These are phyloP conservation scores for Phyllostomus discolor DNA, from an alignment of 2,113 vertebrate species.

Conservation along the genomic window DNA sequence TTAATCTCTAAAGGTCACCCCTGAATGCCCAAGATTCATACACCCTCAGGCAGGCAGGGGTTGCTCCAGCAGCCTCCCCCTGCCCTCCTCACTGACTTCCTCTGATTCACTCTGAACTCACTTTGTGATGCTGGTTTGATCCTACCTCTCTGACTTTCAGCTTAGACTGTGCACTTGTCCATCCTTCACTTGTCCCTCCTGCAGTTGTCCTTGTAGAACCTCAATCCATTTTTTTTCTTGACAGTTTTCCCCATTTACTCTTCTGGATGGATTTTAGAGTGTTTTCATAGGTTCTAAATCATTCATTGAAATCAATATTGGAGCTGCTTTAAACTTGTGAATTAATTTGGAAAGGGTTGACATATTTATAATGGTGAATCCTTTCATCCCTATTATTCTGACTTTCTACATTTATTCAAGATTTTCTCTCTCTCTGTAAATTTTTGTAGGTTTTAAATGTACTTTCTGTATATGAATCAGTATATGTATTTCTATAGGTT, in stretches of 20 bases:
- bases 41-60: accelerated
- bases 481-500: conserved; percentile 18
- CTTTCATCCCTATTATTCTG: not conserved
- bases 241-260: not conserved
- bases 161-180: not conserved
- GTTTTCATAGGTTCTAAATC: not conserved
- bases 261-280: not conserved
- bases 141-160: not conserved
- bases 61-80: accelerated
- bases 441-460: not conserved
- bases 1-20: not conserved
- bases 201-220: not conserved
- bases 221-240: not conserved
- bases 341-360: not conserved
- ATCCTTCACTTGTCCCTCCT: not conserved
- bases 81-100: not conserved
- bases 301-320: not conserved
- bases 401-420: not conserved
- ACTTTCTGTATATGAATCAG: not conserved
- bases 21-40: not conserved
- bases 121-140: not conserved
- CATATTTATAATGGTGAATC: not conserved
- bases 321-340: not conserved
- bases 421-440: not conserved
- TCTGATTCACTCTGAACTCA: not conserved